A percentile compares a stretch with the other conserved stretches of the same genome.
These are phyloP conservation scores for Panthera uncia DNA, from an alignment of 2,113 vertebrate genomes.

Conservation along the genomic window DNA sequence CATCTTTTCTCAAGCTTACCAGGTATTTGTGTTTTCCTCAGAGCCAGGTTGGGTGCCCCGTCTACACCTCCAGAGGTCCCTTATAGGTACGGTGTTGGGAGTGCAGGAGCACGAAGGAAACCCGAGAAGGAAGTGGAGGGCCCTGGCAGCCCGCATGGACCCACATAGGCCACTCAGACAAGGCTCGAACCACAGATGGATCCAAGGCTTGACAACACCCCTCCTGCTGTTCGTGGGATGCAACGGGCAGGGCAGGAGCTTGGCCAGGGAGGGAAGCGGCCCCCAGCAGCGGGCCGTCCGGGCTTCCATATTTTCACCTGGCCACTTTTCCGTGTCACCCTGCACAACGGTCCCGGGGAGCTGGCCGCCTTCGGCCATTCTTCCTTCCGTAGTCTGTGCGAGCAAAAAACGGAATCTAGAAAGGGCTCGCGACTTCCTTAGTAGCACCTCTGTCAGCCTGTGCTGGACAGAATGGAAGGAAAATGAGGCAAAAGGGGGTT, in stretches of 20 bases:
- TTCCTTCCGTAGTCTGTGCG: neutral
- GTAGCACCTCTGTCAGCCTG: neutral
- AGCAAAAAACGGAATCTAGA: neutral
- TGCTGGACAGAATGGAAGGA: neutral
- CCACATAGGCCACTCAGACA: neutral
- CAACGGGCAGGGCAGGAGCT: no score
- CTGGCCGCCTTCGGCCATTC: neutral
- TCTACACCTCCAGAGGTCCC: neutral
- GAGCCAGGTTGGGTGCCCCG: neutral
- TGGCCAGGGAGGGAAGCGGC: neutral
- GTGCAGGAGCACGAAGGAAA: no score
- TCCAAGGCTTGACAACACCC: no score
- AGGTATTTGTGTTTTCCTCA: neutral
- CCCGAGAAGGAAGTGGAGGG: accelerated
- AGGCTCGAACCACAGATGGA: neutral
- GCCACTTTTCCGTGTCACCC: neutral
- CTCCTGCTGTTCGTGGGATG: no score
- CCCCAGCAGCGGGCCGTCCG: accelerated
- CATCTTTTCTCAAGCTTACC: neutral
- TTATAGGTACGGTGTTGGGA: neutral
- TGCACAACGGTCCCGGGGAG: neutral
- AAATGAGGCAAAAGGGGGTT: no score
- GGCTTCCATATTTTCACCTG: no score
- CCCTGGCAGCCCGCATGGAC: no score
- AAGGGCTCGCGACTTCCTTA: neutral